Percentiles rank a stretch among this genome's conserved stretches.
Conservation (phyloP, 2,797 vertebrate genomes). For the Diglossa cyanea region DNA sequence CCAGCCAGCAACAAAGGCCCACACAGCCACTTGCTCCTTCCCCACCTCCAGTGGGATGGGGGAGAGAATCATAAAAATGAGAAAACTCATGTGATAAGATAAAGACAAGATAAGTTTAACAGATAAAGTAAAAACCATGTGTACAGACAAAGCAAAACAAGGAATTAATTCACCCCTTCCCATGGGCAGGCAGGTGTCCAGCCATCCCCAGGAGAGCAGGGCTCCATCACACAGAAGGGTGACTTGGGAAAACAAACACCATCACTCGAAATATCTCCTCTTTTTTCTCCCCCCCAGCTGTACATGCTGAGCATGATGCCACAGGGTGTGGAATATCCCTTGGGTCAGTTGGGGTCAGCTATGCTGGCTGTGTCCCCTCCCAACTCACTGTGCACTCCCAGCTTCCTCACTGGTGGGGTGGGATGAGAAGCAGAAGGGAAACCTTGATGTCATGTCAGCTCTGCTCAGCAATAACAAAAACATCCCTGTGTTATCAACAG, state of each 20-base stretch:
- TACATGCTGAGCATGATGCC: background rate
- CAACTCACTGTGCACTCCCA: background rate
- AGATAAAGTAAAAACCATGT: background rate
- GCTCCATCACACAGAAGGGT: background rate
- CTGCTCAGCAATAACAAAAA: background rate
- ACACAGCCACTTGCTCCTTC: background rate
- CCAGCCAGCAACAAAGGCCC: background rate
- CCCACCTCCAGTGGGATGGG: background rate
- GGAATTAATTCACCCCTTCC: background rate
- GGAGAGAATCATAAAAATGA: background rate
- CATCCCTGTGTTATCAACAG: background rate
- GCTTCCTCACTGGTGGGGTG: background rate
- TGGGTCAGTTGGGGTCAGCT: background rate
- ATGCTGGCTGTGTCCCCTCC: background rate
- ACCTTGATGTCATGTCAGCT: background rate
- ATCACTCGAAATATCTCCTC: rapidly evolving
- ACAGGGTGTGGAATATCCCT: background rate
- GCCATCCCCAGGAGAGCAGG: background rate
- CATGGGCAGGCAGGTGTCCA: background rate
- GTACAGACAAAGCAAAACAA: background rate
- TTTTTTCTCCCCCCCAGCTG: background rate
- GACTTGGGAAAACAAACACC: background rate
- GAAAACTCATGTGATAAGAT: background rate
- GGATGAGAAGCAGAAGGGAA: background rate
- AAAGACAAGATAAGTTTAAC: background rate